These are phyloP conservation scores for Panulirus ornatus DNA, from an alignment of 1,140 invertebrate genomes.

Conservation along the genomic window DNA sequence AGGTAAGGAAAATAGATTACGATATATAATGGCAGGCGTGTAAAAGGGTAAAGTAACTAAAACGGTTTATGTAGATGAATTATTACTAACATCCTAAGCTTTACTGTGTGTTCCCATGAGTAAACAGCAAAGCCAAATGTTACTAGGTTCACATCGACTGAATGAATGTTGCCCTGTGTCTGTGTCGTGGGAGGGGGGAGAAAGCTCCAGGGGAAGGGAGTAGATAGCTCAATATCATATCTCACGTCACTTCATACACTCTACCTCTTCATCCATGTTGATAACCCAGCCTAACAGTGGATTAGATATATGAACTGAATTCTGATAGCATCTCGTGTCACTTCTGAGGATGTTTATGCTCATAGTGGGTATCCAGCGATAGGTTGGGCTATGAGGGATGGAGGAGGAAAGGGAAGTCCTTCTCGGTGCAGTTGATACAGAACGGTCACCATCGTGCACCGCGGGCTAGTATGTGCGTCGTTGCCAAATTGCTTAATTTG, in stretches of 20 bases:
- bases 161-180: background rate
- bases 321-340: conserved; percentile 3
- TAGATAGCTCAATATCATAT: conserved; percentile 21
- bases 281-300: background rate
- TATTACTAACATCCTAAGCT: too few species aligned
- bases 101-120: too few species aligned
- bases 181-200: conserved; percentile 7
- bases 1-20: too few species aligned
- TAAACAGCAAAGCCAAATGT: too few species aligned
- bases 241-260: conserved; percentile 31
- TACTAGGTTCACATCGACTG: background rate
- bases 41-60: too few species aligned
- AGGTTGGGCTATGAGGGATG: background rate
- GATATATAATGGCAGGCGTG: too few species aligned
- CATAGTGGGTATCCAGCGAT: background rate
- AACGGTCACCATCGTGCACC: background rate
- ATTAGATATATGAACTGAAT: background rate
- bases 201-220: background rate
- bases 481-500: conserved; percentile 53
- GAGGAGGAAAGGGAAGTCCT: background rate
- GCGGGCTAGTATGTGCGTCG: conserved; percentile 1
- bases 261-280: conserved; percentile 8
- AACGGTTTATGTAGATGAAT: too few species aligned
- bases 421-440: background rate
- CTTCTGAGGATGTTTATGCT: background rate